Percentiles rank a stretch among this genome's conserved stretches.
phyloP scores from a whole-genome alignment of 2,888 invertebrate species.

The Cancer borealis region DNA sequence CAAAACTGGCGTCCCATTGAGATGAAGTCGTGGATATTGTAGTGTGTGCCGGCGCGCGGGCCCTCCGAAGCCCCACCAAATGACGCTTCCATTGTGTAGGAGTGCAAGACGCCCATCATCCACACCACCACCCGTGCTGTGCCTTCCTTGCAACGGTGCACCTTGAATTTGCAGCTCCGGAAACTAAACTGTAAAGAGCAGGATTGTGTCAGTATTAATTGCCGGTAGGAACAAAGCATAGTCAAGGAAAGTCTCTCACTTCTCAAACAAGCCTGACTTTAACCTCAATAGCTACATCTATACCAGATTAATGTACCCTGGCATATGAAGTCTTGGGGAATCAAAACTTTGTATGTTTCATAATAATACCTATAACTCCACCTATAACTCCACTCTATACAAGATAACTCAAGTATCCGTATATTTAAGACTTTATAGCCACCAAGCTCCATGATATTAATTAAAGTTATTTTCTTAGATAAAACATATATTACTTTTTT shows the following conservation, averaged over 20 bases:
- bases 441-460: no score
- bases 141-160: constrained; percentile 96
- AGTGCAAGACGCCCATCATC: constrained; percentile 96
- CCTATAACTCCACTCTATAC: background rate
- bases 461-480: no score
- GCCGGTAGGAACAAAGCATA: background rate
- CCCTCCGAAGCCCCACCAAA: constrained; percentile 89
- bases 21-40: constrained; percentile 75
- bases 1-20: constrained; percentile 77
- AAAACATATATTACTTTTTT: background rate
- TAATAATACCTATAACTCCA: background rate
- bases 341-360: background rate
- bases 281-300: background rate
- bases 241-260: background rate
- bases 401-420: background rate
- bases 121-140: constrained; percentile 96
- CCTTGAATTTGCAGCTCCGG: constrained; percentile 95
- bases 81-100: constrained; percentile 97
- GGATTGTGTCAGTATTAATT: background rate
- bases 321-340: background rate
- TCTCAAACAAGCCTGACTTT: background rate
- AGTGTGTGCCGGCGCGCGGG: constrained; percentile 76
- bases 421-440: background rate
- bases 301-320: background rate
- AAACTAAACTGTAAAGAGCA: constrained; percentile 88